Evolutionary conservation across 1,140 invertebrate genomes (phyloP).

Genomic region (Caenorhabditis briggsae): DNA sequence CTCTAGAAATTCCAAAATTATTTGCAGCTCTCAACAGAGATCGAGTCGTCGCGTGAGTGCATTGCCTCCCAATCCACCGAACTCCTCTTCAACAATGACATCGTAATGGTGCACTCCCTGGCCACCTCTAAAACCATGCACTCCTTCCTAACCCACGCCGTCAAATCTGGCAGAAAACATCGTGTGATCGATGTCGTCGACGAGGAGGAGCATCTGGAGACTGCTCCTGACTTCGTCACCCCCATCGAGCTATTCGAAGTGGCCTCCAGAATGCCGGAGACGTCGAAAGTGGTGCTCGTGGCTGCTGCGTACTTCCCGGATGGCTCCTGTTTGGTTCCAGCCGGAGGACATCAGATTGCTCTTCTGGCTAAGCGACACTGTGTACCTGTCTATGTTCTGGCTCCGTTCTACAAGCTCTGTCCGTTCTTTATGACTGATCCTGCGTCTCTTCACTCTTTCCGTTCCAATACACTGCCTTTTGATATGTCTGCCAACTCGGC

Average conservation of each 20-base stretch:
- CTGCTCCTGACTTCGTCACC: conserved; percentile 3
- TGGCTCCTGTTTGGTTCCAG: conserved; percentile 24
- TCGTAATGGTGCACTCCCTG: conserved; percentile 38
- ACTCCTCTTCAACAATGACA: conserved; percentile 35
- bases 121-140: conserved; percentile 24
- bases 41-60: conserved; percentile 28
- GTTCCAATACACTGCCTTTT: conserved; percentile 5
- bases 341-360: conserved; percentile 33
- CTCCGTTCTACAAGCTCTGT: conserved; percentile 41
- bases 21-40: conserved; percentile 5
- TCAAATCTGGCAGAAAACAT: conserved; percentile 13
- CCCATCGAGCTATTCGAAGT: conserved; percentile 18
- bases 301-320: conserved; percentile 29
- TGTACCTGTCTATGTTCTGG: conserved; percentile 4
- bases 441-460: conserved; percentile 29
- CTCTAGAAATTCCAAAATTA: no score
- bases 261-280: conserved; percentile 31
- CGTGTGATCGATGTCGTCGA: conserved; percentile 35
- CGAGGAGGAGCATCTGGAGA: conserved; percentile 17
- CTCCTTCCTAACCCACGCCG: conserved; percentile 15
- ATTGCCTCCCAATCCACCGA: conserved; percentile 27
- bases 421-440: conserved; percentile 41
- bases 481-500: conserved; percentile 24
- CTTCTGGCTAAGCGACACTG: conserved; percentile 36
- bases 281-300: conserved; percentile 26